Base-by-base conservation (phyloP, 2,113 vertebrate genomes). In the Caranx melampygus region DNA sequence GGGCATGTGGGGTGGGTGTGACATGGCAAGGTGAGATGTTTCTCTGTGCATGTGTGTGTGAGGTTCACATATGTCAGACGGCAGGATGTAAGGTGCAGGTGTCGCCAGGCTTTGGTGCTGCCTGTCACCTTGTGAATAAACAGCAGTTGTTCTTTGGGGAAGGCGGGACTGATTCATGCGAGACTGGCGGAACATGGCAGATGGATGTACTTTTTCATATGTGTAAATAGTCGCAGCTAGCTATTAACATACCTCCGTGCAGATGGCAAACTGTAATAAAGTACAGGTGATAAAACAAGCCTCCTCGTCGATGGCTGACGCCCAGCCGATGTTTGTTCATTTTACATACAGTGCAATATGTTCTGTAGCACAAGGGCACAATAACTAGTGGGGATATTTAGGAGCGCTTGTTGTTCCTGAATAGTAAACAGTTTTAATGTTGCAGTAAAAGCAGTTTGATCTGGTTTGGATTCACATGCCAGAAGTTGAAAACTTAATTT, bases 211-310 rank as follows among this genome's bases (percentile, higher is more conserved):
- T 95, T 95, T 94, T 93, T 92, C 93, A 92, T 91, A 71, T 93
- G 93, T 93, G 70, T 93, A 95, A 96, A 94, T 92, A 85, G 92
- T 94, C 86, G 84, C 94, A 90, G 91, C 86, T 87, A 95, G 94
- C 95, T 93, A 96, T 96, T 96, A 94, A 93, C 94, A 93, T 85
- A 93, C 93, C 80, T 92, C 87, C 45, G 91, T 95, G 79, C 96
- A 96, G 96, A 96, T 97, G 96, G 96, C 88, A 91, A 90, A 91
- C 93, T 93, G 94, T 92, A 95, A 95, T 95, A 95, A 95, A 95
- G 93, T 94, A 95, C 79, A 95, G 95, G 90, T 81, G 92, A 93
- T 95, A 95, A 96, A 95, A 94, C 91, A 85, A 90, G 79, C 91
- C 92, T 78, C 87, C 90, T 90, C 82, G 72, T 90, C 89, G 52